Evolutionary conservation across 1,140 invertebrate genomes (phyloP).

Genomic region (Dreissena rostriformis): DNA sequence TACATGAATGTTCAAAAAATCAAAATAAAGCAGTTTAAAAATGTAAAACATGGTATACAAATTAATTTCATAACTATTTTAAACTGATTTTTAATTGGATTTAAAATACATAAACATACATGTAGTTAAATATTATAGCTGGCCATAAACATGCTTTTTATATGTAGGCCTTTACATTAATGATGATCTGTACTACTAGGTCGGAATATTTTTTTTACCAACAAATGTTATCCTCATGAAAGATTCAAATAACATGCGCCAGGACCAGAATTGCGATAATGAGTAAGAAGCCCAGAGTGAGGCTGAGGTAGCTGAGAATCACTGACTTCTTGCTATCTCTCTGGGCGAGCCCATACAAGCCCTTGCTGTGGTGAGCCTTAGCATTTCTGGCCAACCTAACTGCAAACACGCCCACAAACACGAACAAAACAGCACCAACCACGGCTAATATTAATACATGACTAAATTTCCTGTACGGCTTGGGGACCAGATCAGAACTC

Average conservation of each 20-base stretch:
- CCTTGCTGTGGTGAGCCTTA: constrained; percentile 73
- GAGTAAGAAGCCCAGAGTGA: constrained; percentile 66
- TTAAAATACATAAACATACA: too few species aligned
- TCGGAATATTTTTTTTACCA: too few species aligned
- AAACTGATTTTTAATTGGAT: too few species aligned
- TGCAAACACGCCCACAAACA: constrained; percentile 70
- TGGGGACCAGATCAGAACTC: constrained; percentile 70
- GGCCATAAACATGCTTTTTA: too few species aligned
- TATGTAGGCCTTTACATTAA: too few species aligned
- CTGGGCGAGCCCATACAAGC: constrained; percentile 77
- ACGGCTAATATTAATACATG: constrained; percentile 73
- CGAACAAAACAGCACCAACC: constrained; percentile 68
- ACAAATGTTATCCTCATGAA: not conserved
- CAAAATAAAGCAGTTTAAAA: too few species aligned
- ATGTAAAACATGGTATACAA: too few species aligned
- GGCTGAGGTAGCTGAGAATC: constrained; percentile 69
- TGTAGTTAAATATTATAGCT: too few species aligned
- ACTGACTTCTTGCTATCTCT: constrained; percentile 69
- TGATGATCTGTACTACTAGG: too few species aligned
- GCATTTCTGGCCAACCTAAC: constrained; percentile 70
- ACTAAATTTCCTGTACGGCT: constrained; percentile 73
- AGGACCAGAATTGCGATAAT: constrained; percentile 65
- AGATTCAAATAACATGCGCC: constrained; percentile 29
- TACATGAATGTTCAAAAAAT: too few species aligned
- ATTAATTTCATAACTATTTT: too few species aligned